Percentiles rank a stretch among this genome's conserved stretches.
phyloP scores from a whole-genome alignment of 2,797 vertebrate species.

The Chiroxiphia lanceolata region DNA sequence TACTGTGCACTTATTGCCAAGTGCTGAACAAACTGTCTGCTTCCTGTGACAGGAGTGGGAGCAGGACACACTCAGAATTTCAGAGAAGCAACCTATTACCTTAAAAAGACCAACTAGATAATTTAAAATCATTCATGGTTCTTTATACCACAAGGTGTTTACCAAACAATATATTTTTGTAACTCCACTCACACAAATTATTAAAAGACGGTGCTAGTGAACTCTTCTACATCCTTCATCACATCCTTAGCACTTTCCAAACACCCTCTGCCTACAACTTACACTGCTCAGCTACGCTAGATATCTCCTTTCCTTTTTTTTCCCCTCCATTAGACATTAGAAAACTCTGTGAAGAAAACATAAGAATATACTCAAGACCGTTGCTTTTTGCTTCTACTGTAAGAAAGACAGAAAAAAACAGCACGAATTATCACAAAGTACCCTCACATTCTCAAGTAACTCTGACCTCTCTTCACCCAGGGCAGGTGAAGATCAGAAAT shows the following conservation, averaged over 20 bases:
- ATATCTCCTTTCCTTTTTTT: neutral
- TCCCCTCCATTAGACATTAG: neutral
- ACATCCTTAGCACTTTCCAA: neutral
- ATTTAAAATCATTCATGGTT: neutral
- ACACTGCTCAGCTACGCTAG: neutral
- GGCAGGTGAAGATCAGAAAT: neutral
- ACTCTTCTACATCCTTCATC: neutral
- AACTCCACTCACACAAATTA: neutral
- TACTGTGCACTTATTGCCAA: neutral
- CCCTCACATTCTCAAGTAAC: neutral
- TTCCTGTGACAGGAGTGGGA: neutral
- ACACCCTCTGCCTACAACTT: neutral
- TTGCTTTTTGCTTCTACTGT: neutral
- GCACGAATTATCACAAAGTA: neutral
- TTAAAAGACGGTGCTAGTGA: neutral
- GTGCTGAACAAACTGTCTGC: fast-evolving
- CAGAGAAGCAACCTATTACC: neutral
- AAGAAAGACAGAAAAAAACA: neutral
- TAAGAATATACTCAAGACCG: neutral
- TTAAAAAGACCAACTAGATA: neutral
- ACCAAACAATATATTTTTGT: neutral
- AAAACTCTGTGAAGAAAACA: neutral
- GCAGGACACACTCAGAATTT: neutral
- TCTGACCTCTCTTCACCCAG: neutral
- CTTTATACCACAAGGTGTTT: neutral